A percentile compares a stretch with the other conserved stretches of the same genome.
These are phyloP conservation scores for Cygnus buccinator DNA, from an alignment of 2,113 vertebrate species.

Conservation along the genomic window DNA sequence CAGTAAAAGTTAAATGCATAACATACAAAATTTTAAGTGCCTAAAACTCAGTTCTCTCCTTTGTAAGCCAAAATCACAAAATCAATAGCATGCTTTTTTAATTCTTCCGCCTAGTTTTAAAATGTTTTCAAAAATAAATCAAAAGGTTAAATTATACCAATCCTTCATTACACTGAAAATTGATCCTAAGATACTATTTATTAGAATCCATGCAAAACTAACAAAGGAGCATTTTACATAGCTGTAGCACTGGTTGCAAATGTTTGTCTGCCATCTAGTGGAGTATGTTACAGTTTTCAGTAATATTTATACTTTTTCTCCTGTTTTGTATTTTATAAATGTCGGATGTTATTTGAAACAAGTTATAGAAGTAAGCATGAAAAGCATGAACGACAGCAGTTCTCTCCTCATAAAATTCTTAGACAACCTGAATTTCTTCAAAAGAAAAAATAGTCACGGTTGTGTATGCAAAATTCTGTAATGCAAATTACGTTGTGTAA, in stretches of 20 bases:
- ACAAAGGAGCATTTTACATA: background rate
- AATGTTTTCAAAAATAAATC: constrained; percentile 53
- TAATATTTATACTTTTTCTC: background rate
- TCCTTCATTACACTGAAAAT: constrained; percentile 69
- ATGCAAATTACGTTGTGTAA: background rate
- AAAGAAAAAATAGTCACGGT: background rate
- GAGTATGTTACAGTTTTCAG: constrained; percentile 25
- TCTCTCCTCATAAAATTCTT: background rate
- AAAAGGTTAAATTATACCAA: constrained; percentile 58
- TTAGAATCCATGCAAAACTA: constrained; percentile 45
- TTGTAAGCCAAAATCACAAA: background rate
- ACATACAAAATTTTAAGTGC: background rate
- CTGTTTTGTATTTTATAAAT: constrained; percentile 6
- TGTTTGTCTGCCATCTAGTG: constrained; percentile 85
- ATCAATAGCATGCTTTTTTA: background rate
- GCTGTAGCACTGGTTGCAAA: constrained; percentile 40
- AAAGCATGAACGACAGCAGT: background rate
- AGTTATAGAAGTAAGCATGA: background rate
- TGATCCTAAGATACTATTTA: constrained; percentile 50
- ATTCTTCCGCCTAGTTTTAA: constrained; percentile 52
- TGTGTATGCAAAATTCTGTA: background rate
- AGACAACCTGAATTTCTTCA: background rate
- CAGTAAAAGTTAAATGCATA: background rate
- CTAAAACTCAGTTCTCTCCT: background rate
- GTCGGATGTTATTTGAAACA: background rate